Evolutionary conservation across 2,113 vertebrate genomes (phyloP).

Genomic region (Melozone crissalis): DNA sequence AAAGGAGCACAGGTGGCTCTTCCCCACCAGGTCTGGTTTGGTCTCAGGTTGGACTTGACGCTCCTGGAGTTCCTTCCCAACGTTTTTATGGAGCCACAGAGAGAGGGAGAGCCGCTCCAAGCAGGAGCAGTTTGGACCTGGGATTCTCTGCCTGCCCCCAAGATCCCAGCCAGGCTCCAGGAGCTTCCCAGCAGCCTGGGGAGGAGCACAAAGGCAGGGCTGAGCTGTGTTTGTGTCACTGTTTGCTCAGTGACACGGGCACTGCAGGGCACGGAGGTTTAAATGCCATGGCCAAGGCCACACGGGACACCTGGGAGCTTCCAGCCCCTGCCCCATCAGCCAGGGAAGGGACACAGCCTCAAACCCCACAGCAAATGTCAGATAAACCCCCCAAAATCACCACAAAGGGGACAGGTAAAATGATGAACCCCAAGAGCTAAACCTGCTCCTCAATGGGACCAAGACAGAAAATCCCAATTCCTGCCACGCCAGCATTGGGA

Average conservation of each 20-base stretch:
- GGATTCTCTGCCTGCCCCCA: neutral
- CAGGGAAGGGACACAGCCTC: neutral
- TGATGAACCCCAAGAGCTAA: fast-evolving
- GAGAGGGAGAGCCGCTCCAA: neutral
- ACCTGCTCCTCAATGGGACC: neutral
- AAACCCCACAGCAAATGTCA: fast-evolving
- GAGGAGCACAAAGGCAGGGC: neutral
- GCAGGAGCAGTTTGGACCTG: neutral
- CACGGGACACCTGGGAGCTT: neutral
- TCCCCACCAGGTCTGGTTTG: fast-evolving
- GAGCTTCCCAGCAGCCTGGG: fast-evolving
- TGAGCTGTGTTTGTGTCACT: neutral
- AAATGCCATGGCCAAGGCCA: neutral
- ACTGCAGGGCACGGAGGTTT: too few species aligned
- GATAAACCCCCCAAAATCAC: fast-evolving
- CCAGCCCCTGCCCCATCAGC: fast-evolving
- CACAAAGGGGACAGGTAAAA: neutral
- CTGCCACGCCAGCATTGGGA: neutral
- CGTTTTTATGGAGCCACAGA: fast-evolving
- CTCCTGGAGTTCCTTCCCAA: neutral
- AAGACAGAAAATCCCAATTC: neutral
- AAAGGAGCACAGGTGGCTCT: neutral
- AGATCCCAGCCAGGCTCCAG: fast-evolving
- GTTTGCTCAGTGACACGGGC: neutral
- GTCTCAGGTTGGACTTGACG: fast-evolving